Evolutionary conservation across 2,113 vertebrate species (phyloP).

Genomic region (Butorides virescens): DNA sequence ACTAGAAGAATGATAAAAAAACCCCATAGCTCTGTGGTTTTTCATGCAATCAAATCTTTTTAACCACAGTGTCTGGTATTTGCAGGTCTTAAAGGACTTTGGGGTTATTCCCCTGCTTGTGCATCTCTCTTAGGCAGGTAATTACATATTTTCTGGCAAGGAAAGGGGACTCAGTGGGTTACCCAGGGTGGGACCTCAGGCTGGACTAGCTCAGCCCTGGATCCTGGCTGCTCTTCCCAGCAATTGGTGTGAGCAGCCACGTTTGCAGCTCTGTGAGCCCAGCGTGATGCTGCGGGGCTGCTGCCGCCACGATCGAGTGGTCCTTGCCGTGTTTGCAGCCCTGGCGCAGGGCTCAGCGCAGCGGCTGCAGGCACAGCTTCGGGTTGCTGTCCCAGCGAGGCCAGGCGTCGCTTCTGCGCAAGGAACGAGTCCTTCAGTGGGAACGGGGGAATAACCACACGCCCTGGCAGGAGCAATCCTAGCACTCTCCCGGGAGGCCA

Average conservation of each 20-base stretch:
- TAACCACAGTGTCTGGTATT: background rate
- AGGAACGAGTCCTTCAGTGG: background rate
- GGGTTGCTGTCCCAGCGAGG: background rate
- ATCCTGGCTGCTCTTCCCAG: background rate
- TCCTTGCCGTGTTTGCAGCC: background rate
- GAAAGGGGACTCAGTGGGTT: background rate
- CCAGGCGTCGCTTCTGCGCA: accelerated
- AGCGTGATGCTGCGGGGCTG: accelerated
- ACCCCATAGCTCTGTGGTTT: background rate
- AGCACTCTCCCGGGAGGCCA: background rate
- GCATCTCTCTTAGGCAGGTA: background rate
- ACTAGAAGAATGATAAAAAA: background rate
- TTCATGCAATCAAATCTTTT: background rate
- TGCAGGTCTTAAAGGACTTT: background rate
- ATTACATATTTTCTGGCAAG: background rate
- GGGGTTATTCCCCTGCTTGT: background rate
- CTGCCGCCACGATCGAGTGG: accelerated
- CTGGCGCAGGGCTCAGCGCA: background rate
- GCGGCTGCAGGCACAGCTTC: background rate
- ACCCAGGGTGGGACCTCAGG: background rate
- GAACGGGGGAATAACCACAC: accelerated
- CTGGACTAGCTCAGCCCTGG: background rate
- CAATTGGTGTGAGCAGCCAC: accelerated
- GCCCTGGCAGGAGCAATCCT: background rate
- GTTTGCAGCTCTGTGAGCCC: accelerated